Evolutionary conservation across 2,888 invertebrate species (phyloP).

Genomic region (Tineola bisselliella): DNA sequence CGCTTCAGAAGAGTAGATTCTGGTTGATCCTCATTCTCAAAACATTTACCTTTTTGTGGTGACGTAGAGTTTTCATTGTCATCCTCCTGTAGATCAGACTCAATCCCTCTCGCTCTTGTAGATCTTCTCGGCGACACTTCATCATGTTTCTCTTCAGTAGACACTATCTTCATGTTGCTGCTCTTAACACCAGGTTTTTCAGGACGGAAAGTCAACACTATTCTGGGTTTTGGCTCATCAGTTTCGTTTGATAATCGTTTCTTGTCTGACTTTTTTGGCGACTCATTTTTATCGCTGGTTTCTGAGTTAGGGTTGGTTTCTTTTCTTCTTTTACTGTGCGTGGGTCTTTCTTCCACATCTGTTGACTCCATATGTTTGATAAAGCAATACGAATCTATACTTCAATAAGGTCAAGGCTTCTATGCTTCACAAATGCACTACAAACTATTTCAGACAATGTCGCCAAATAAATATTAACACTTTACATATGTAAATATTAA

Average conservation of each 20-base stretch:
- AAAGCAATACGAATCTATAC: neutral
- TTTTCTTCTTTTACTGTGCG: constrained; percentile 28
- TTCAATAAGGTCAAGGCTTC: neutral
- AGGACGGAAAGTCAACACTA: constrained; percentile 71
- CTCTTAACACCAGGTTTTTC: constrained; percentile 66
- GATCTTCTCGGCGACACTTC: constrained; percentile 45
- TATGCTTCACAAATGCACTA: neutral
- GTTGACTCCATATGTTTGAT: neutral
- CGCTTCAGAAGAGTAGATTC: constrained; percentile 65
- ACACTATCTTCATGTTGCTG: constrained; percentile 62
- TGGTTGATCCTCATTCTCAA: constrained; percentile 45
- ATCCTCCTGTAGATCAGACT: constrained; percentile 51
- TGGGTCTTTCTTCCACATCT: neutral
- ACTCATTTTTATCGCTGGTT: neutral
- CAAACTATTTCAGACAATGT: no score
- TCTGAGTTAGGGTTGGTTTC: constrained; percentile 61
- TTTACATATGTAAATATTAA: no score
- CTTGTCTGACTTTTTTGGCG: neutral
- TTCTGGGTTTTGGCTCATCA: constrained; percentile 65
- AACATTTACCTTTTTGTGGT: constrained; percentile 34
- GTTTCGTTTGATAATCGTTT: constrained; percentile 6
- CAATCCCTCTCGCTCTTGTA: constrained; percentile 33
- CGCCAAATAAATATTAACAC: no score
- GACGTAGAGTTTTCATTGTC: constrained; percentile 27
- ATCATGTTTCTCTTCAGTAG: constrained; percentile 52